Evolutionary conservation across 2,113 vertebrate species (phyloP).

Genomic region (Cyanistes caeruleus): DNA sequence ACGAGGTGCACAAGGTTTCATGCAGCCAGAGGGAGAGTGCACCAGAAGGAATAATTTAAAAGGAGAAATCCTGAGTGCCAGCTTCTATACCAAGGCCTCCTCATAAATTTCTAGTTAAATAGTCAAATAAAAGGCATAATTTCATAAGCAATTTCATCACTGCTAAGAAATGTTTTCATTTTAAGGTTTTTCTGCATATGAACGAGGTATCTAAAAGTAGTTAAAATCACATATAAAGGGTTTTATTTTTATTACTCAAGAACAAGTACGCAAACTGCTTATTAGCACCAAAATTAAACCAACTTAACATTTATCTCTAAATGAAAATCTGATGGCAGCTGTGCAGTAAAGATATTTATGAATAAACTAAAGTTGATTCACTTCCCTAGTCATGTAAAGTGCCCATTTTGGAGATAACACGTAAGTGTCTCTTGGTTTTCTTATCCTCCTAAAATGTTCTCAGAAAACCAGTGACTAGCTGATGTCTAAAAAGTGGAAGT

Average conservation of each 20-base stretch:
- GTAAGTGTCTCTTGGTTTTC: neutral
- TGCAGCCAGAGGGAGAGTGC: neutral
- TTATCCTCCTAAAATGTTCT: neutral
- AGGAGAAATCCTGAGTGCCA: neutral
- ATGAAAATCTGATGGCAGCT: neutral
- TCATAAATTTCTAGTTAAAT: neutral
- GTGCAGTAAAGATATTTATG: neutral
- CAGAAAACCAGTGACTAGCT: neutral
- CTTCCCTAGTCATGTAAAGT: neutral
- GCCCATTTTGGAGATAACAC: neutral
- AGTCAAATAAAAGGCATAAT: neutral
- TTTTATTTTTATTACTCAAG: neutral
- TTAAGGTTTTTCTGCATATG: neutral
- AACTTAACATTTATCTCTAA: neutral
- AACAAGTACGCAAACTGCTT: neutral
- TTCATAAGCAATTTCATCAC: neutral
- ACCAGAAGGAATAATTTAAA: neutral
- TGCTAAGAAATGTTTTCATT: neutral
- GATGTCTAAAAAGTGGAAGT: neutral
- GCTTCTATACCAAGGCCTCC: neutral
- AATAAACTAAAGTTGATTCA: neutral
- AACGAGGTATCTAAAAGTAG: neutral
- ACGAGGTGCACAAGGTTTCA: neutral
- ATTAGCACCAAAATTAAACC: neutral
- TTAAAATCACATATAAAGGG: neutral